phyloP scores from a whole-genome alignment of 2,113 vertebrate species.

The rat (Rattus norvegicus) region DNA sequence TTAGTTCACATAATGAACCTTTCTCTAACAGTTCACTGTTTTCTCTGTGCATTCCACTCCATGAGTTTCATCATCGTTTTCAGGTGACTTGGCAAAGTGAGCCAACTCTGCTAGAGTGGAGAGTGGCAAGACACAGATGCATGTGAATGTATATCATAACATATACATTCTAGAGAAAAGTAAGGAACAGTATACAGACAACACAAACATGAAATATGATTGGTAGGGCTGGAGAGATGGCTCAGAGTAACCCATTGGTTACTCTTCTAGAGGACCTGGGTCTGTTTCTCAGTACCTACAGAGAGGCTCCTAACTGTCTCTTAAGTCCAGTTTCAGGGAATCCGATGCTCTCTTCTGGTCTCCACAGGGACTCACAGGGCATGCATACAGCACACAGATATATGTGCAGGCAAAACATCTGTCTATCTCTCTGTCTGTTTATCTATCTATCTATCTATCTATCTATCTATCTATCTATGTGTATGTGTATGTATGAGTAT shows the following conservation, averaged over 20 bases:
- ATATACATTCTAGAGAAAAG: not conserved
- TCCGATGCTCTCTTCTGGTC: not conserved
- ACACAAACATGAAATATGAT: not conserved
- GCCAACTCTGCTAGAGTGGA: too few relatives aligned
- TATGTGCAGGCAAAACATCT: not conserved
- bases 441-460: too few relatives aligned
- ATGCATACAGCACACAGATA: not conserved
- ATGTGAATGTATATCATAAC: not conserved
- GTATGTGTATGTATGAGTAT: too few relatives aligned
- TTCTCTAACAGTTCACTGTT: not conserved
- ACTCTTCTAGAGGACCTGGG: not conserved
- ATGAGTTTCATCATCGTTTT: not conserved
- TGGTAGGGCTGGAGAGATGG: not conserved
- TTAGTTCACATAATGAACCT: not conserved
- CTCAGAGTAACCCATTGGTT: not conserved
- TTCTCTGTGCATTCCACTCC: not conserved
- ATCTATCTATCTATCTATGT: too few relatives aligned
- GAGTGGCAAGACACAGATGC: not conserved
- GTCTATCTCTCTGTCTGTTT: too few relatives aligned
- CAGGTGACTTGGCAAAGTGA: not conserved
- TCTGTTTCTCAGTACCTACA: not conserved
- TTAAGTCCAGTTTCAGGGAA: not conserved
- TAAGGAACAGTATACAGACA: not conserved
- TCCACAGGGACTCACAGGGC: not conserved
- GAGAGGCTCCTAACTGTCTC: not conserved